Evolutionary conservation across 1,140 invertebrate genomes (phyloP), one percentile per base, ranked within the genome.

Genomic region (Megalopta genalis): DNA sequence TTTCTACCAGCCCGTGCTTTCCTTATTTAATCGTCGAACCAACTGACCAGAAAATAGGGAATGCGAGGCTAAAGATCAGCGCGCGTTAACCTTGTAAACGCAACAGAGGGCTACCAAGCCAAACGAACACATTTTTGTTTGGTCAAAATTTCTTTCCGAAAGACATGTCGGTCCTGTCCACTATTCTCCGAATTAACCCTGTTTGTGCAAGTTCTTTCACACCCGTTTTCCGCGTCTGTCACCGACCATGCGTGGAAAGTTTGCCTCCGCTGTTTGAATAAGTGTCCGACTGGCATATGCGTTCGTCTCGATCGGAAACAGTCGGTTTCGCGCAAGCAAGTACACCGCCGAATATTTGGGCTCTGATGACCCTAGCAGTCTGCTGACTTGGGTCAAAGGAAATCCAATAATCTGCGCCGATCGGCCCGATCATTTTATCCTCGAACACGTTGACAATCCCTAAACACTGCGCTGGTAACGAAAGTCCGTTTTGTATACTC

Each of bases 51-150:
- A 71, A 63, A 39, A 37, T 32, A 21, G 42, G 49, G 63, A 75
- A 74, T 65, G 37, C 52, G 75, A 46, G 37, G 64, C 23, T n/a
- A 59, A 77, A 57, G 71, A 80, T 78, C 80, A 64, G 82, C 52
- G 64, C 71, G 83, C 80, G 85, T 83, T 83, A 86, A 86, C 85
- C 80, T 62, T 59, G 77, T 80, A 80, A 83, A 86, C 84, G 62
- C 62, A 54, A 64, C 37, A 82, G 42, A 78, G 83, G 70, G 59
- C 49, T n/a, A 14, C 23, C 73, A 62, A 64, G 37, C 72, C 84
- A 82, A 85, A 76, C 80, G 67, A 52, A 52, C 62, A 27, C 49
- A n/a, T 32, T 59, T 60, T 54, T 60, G 66, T 81, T 81, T 72
- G 72, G 39, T 12, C 69, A 39, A 68, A 81, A 66, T 39, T 68